Evolutionary conservation across 2,888 invertebrate genomes (phyloP), one percentile per base, ranked within the genome.

Genomic region (Hypolimnas misippus): DNA sequence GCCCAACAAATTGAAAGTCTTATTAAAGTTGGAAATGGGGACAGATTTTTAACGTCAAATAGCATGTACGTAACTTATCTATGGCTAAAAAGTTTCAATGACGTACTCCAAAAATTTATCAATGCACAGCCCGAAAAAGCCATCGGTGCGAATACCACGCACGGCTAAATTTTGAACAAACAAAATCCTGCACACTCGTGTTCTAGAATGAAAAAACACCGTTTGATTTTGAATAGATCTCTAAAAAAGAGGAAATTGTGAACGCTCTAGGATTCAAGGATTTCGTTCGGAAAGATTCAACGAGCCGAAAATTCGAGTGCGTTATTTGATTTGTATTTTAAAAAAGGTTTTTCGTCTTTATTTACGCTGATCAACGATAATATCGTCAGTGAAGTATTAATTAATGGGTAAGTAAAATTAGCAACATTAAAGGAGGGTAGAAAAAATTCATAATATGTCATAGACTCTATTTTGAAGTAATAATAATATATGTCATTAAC

Each of bases 211-310:
- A 46, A 46, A 42, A 42, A 42, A 21, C 19, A 46, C 12, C 44
- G 44, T 46, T 46, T n/a, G 44, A 46, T 46, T 46, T 46, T 46
- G 17, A 46, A 46, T 46, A 21, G 44, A 46, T 21, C 21, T 21
- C 44, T n/a, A 21, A 46, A 46, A 10, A 21, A 42, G 10, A 17
- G 19, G 44, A 46, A 46, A 21, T 46, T 17, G 44, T 46, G 21
- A 46, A 46, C 19, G 17, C 19, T 19, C 12, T 1, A 21, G 14
- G 14, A 6, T 40, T 21, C n/a, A 12, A 46, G 44, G 12, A 12
- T 46, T 46, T 46, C 44, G 21, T n/a, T 10, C 12, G 12, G 44
- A 46, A 46, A 46, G n/a, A 19, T 46, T 46, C 21, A 46, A 4
- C 12, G 21, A 19, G 44, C 19, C 21, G 19, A 46, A 46, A 46